A percentile compares a stretch with the other conserved stretches of the same genome.
phyloP scores from a whole-genome alignment of 2,797 vertebrate species.

The Karalla daura region DNA sequence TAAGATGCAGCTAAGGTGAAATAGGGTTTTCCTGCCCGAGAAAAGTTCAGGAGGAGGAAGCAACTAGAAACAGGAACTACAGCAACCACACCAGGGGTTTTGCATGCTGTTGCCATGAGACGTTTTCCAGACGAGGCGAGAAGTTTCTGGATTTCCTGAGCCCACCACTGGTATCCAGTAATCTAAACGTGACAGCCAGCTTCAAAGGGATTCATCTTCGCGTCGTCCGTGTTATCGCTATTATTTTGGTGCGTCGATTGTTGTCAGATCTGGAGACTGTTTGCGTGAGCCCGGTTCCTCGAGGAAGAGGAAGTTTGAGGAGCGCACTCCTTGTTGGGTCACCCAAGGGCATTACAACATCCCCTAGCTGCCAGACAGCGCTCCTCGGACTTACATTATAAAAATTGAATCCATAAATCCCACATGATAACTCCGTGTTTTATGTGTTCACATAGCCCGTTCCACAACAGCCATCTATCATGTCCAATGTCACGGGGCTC shows the following conservation, averaged over 20 bases:
- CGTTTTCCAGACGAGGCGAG: slow-evolving; percentile 1
- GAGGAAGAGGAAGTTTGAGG: background rate
- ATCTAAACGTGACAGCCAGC: background rate
- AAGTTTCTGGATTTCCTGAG: background rate
- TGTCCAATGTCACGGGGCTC: background rate
- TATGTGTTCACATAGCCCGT: background rate
- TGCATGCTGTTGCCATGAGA: slow-evolving; percentile 17
- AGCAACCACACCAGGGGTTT: slow-evolving; percentile 15
- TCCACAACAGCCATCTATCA: background rate
- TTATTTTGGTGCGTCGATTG: background rate
- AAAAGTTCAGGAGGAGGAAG: slow-evolving; percentile 4
- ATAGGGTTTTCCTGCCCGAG: background rate
- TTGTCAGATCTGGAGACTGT: background rate
- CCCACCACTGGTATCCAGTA: background rate
- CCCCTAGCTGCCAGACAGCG: background rate
- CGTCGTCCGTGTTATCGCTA: background rate
- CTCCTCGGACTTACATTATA: background rate
- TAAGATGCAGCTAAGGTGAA: slow-evolving; percentile 1
- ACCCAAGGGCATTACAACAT: slow-evolving; percentile 6
- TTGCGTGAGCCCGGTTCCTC: background rate
- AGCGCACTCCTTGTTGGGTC: background rate
- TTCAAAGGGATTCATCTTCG: background rate
- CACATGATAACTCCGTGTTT: background rate
- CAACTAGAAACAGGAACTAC: slow-evolving; percentile 6
- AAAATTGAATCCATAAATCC: background rate